Base-by-base conservation (phyloP, 2,888 invertebrate species). In the Chymomyza amoena region DNA sequence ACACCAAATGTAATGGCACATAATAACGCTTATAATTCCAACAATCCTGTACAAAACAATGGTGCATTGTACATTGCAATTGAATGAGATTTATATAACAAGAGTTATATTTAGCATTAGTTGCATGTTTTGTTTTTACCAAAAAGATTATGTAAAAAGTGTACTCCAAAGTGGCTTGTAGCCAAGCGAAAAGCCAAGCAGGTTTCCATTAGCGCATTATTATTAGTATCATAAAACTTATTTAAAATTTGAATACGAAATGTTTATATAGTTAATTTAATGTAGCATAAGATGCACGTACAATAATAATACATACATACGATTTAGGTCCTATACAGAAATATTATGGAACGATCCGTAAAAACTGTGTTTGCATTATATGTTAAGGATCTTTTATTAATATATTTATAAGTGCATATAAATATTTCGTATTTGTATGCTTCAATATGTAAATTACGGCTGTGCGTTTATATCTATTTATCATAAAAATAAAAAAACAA, bases 131-230 rank as follows among this genome's bases (percentile, higher is more conserved):
- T 39, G 45, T 84, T 79, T 78, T 72, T 72, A 82, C 75, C 65
- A 70, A 62, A 79, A 82, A 36, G 36, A 36, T 36, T 9, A 36
- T 36, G 36, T 36, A 16, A 18, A 57, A 57, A 57, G 10, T 57
- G 86, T 83, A 74, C 79, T 87, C 88, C 83, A 84, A 84, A 84
- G 88, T 79, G 81, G 83, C 86, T 83, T 73, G 51, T 63, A 85
- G 86, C 86, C 64, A 77, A 85, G 86, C 86, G 69, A 82, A 73
- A 75, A 76, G 88, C 83, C 79, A 18, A 25, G 16, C 77, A 85
- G 80, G 82, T 84, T 87, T 82, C 72, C 72, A 71, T 80, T 82
- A 87, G 73, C 56, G 6, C 62, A 28, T 79, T 75, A 74, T 51
- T 67, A 64, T 71, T 77, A 68, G 7, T 36, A 18, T 82, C 71